These are phyloP conservation scores for Cacatua alba DNA, from an alignment of 2,113 vertebrate species.

Conservation along the genomic window DNA sequence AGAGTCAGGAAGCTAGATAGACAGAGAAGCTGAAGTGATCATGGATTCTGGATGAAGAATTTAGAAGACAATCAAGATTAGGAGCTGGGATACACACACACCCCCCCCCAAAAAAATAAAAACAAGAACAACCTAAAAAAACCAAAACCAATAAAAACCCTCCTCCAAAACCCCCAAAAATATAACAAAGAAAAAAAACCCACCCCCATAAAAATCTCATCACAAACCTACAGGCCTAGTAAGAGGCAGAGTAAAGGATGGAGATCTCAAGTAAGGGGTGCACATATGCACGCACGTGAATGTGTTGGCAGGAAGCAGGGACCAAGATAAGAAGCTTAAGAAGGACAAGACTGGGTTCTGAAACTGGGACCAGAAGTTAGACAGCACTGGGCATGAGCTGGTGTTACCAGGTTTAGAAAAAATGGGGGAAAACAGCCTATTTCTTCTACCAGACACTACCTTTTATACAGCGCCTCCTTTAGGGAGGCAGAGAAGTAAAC, in stretches of 20 bases:
- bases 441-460: neutral
- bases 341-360: neutral
- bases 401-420: neutral
- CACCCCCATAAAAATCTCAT: neutral
- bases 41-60: neutral
- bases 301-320: neutral
- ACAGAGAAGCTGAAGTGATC: neutral
- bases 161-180: neutral
- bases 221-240: neutral
- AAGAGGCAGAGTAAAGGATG: neutral
- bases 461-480: neutral
- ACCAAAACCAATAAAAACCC: neutral
- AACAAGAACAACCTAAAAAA: neutral
- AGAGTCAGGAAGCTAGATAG: neutral
- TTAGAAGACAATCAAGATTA: neutral
- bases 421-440: neutral
- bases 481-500: neutral
- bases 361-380: neutral
- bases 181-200: neutral
- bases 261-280: neutral
- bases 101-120: no score
- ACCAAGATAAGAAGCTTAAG: neutral
- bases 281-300: rapidly evolving
- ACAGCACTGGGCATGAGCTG: neutral
- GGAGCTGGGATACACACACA: neutral